Evolutionary conservation across 2,797 vertebrate genomes (phyloP).

Genomic region (Gymnothorax javanicus): DNA sequence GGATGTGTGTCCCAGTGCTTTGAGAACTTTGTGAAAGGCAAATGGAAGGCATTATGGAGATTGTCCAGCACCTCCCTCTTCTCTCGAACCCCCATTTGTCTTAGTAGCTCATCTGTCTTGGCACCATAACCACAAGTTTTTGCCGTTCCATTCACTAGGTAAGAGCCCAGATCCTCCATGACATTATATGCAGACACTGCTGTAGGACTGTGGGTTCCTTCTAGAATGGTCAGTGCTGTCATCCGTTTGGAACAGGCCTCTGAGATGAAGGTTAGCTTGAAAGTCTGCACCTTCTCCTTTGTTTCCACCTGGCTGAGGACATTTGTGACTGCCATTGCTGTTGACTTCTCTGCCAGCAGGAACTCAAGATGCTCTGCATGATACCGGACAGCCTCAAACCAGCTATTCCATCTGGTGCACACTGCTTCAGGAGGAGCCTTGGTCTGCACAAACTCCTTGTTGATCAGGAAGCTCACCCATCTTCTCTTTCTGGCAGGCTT

Average conservation of each 20-base stretch:
- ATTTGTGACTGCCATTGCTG: neutral
- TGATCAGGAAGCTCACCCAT: neutral
- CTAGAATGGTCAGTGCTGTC: conserved; percentile 32
- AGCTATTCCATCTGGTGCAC: neutral
- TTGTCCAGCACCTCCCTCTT: too few species aligned
- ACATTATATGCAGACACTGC: conserved; percentile 18
- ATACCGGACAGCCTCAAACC: neutral
- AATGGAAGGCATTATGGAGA: neutral
- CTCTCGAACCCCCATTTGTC: conserved; percentile 8
- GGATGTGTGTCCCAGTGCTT: too few species aligned
- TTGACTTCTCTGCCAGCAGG: neutral
- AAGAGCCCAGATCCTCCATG: conserved; percentile 20
- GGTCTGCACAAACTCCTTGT: too few species aligned
- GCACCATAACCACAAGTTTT: conserved; percentile 8
- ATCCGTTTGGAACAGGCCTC: conserved; percentile 30
- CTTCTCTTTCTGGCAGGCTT: too few species aligned
- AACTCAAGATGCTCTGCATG: neutral
- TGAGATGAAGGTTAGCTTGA: neutral
- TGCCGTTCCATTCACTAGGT: conserved; percentile 1
- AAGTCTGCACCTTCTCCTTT: neutral
- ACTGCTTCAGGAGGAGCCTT: too few species aligned
- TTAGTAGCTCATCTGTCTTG: conserved; percentile 16
- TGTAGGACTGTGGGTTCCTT: conserved; percentile 23
- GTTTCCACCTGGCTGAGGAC: neutral
- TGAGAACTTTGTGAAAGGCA: neutral